Conservation (phyloP, 1,140 invertebrate species). For the Thalassaphorura encarpata region DNA sequence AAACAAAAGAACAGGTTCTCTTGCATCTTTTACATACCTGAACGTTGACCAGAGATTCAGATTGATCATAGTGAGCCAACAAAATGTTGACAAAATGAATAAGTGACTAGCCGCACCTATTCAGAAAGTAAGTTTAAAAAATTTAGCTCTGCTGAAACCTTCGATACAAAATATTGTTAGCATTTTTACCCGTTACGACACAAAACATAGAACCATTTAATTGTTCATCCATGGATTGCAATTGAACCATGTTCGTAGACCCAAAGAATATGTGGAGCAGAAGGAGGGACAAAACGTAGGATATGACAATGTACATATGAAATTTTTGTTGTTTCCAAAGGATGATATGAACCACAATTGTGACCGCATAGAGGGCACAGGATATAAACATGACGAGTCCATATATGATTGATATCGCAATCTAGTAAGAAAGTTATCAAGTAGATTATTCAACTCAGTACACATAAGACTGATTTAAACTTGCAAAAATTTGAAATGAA, state of each 20-base stretch:
- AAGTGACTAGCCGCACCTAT: slow-evolving; percentile 6
- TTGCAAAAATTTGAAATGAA: not conserved
- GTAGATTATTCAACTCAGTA: not conserved
- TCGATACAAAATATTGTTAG: no score
- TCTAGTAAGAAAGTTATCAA: not conserved
- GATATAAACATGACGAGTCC: slow-evolving; percentile 5
- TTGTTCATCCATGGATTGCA: no score
- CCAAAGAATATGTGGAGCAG: slow-evolving; percentile 1
- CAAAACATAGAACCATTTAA: no score
- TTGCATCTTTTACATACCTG: not conserved
- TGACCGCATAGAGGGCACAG: slow-evolving; percentile 6
- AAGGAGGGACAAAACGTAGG: not conserved
- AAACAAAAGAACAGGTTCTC: not conserved
- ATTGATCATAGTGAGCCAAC: slow-evolving; percentile 16
- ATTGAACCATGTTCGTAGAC: not conserved
- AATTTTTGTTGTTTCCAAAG: slow-evolving; percentile 21
- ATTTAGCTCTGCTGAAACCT: no score
- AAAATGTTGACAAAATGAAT: slow-evolving; percentile 17
- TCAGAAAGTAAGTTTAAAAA: no score
- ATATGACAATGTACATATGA: slow-evolving; percentile 4
- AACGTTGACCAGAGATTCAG: slow-evolving; percentile 22
- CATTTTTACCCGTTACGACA: no score
- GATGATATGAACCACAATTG: slow-evolving; percentile 13
- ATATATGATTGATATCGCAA: not conserved
- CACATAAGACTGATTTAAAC: not conserved